These are phyloP conservation scores for Mongoloraphidia duomilia DNA, from an alignment of 2,888 invertebrate species.

Conservation along the genomic window DNA sequence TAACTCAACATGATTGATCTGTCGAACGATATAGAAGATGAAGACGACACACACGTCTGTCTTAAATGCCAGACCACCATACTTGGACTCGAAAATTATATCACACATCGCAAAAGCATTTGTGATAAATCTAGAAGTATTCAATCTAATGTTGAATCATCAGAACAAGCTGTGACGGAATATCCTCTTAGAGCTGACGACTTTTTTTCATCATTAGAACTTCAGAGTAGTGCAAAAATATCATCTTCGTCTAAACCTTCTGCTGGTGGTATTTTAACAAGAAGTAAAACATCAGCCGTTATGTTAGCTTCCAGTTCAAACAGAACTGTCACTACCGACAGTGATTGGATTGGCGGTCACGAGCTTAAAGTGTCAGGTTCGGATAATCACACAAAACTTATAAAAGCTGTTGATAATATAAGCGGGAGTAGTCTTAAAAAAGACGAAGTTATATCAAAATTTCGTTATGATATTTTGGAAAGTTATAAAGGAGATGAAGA, in stretches of 20 bases:
- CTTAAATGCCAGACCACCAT: constrained; percentile 75
- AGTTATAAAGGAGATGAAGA: constrained; percentile 20
- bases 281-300: constrained; percentile 30
- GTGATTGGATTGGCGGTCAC: constrained; percentile 41
- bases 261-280: constrained; percentile 30
- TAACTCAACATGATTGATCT: constrained; percentile 33
- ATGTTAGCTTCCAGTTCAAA: constrained; percentile 22
- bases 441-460: constrained; percentile 31
- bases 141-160: constrained; percentile 21
- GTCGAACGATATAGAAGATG: constrained; percentile 38
- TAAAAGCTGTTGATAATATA: constrained; percentile 50
- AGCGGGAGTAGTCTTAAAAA: constrained; percentile 37
- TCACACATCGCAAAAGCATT: constrained; percentile 62
- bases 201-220: constrained; percentile 71
- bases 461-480: constrained; percentile 18
- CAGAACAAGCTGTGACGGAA: constrained; percentile 29
- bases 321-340: neutral
- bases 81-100: constrained; percentile 72
- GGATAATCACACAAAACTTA: constrained; percentile 43
- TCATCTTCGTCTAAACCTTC: constrained; percentile 25
- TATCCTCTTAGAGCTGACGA: constrained; percentile 64
- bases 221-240: constrained; percentile 58
- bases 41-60: constrained; percentile 77
- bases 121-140: constrained; percentile 35
- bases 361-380: constrained; percentile 38